Base-by-base conservation (phyloP, 2,113 vertebrate species). In the Tinamus guttatus region DNA sequence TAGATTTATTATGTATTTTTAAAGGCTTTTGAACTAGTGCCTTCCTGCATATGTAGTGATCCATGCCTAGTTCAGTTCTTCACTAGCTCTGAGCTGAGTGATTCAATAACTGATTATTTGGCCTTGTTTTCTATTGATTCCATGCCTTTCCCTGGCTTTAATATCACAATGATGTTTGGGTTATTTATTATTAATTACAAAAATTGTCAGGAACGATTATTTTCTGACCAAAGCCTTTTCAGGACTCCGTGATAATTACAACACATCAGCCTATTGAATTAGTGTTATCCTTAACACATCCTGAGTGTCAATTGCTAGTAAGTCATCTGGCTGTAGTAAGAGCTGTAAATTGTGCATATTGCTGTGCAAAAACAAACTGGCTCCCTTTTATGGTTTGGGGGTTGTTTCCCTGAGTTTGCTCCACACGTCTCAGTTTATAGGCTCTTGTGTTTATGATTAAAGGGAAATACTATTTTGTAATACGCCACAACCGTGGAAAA, bases 301-400 rank as follows among this genome's bases (percentile, higher is more conserved):
- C 34, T 76, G 92, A 92, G 77, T 77, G 83, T 76, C 43, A 94
- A 94, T 77, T 84, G 81, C 80, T 92, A 58, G 76, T 62, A 82
- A 73, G 74, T 87, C 88, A 38, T 74, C 49, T 93, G 83, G 62
- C 83, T 90, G 67, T 54, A 90, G 28, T 32, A 82, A 86, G 65
- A 84, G 67, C 49, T 87, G 43, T 84, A 93, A 89, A 93, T 96
- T 87, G 88, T 89, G 30, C 12, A 9, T 49, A 27, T 49, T 87
- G 16, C 74, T 18, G 11, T 43, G 45, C 56, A 93, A 52, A 82
- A 36, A 67, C 75, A 79, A 8, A 11, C 3, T 10, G 9, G 9
- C 2, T 9, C 13, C 30, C 16, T 89, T 85, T 86, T 84, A 87
- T 54, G 54, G 32, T 64, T 40, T 65, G 74, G 24, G 40, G 71